phyloP scores from a whole-genome alignment of 2,797 vertebrate genomes.

The Crenichthys baileyi region DNA sequence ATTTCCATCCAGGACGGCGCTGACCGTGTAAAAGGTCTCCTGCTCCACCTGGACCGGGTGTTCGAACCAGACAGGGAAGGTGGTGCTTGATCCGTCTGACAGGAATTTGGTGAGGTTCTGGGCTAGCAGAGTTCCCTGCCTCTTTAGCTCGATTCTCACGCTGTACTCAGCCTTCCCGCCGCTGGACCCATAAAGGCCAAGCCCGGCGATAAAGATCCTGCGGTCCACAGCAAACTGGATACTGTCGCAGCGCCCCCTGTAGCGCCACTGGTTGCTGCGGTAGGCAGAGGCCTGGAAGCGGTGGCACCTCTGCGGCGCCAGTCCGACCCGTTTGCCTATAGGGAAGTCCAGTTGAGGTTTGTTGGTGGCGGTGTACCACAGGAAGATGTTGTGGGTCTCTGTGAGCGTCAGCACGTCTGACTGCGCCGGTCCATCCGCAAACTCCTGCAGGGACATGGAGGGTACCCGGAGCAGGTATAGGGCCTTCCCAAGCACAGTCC shows the following conservation, averaged over 20 bases:
- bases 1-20: slow-evolving; percentile 88
- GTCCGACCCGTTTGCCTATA: slow-evolving; percentile 82
- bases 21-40: slow-evolving; percentile 92
- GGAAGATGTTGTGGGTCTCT: slow-evolving; percentile 90
- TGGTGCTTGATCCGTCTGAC: slow-evolving; percentile 91
- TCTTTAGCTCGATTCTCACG: slow-evolving; percentile 91
- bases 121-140: slow-evolving; percentile 87
- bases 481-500: slow-evolving; percentile 85
- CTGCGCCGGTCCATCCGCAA: slow-evolving; percentile 91
- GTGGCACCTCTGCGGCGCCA: slow-evolving; percentile 87
- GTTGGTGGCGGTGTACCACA: slow-evolving; percentile 93
- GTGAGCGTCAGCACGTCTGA: slow-evolving; percentile 90
- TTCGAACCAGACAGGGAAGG: slow-evolving; percentile 92
- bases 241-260: slow-evolving; percentile 93
- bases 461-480: slow-evolving; percentile 90
- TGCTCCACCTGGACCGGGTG: slow-evolving; percentile 93
- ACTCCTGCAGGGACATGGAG: slow-evolving; percentile 93
- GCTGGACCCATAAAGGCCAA: slow-evolving; percentile 92
- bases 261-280: slow-evolving; percentile 95
- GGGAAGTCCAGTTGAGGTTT: slow-evolving; percentile 91
- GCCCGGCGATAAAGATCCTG: slow-evolving; percentile 90
- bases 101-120: slow-evolving; percentile 89
- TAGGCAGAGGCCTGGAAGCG: slow-evolving; percentile 93
- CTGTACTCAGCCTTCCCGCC: slow-evolving; percentile 89
- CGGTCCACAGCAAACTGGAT: slow-evolving; percentile 94